Evolutionary conservation across 2,113 vertebrate genomes (phyloP), one percentile per base, ranked within the genome.

Genomic region (Poicephalus meyeri): DNA sequence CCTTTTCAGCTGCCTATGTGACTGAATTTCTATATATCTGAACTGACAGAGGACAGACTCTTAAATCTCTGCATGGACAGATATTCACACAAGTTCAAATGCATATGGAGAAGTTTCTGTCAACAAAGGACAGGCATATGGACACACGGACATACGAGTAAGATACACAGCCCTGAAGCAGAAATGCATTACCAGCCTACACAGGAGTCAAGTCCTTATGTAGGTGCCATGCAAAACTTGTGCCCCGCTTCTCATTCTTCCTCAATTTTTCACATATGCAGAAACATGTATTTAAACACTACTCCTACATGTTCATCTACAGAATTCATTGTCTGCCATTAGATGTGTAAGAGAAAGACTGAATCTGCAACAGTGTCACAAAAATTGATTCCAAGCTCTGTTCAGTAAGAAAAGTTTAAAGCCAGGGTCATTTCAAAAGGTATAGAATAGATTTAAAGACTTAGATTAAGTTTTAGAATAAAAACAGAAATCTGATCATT

Each of bases 201-300:
- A 4, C 0, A 1, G 15, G 65, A 91, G 29, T 72, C 63, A 88
- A 72, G 68, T 61, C 72, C 80, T 53, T 53, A 17, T 12, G 60
- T 74, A 87, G 65, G 55, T 78, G 50, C 55, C 49, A 68, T 35
- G 64, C 13, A 92, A 72, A 86, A 76, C 60, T 91, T 84, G 56
- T 89, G 78, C 55, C 56, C 64, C 55, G 39, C 60, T 92, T 92
- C 77, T 49, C 68, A 86, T 55, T 58, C 68, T 88, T 92, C 68
- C 68, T 86, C 63, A 79, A 52, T 69, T 90, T 89, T 85, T 92
- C 61, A 90, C 56, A 42, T 69, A 53, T 47, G 29, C 80, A 86
- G 68, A 91, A 93, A 93, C 63, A 86, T 86, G 76, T 80, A 86
- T 77, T 90, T 91, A 93, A 94, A 84, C 73, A 65, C 52, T 61